phyloP scores from a whole-genome alignment of 1,140 invertebrate genomes.

The Cherax destructor region DNA sequence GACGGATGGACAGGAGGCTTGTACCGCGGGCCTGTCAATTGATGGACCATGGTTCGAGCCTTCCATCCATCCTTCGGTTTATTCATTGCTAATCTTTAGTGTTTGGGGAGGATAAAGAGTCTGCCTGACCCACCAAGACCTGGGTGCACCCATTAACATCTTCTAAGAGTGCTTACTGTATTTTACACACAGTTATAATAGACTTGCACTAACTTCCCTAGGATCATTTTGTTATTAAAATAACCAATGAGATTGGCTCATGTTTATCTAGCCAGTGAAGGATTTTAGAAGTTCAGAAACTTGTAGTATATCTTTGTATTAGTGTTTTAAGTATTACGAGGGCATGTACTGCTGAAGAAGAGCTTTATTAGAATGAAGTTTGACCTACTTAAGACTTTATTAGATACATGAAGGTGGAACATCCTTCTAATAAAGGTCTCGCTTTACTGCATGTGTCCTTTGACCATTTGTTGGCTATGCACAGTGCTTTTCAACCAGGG shows the following conservation, averaged over 20 bases:
- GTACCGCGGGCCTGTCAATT: no score
- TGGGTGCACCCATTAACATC: background rate
- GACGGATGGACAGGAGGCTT: no score
- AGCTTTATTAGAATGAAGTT: no score
- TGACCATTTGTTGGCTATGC: no score
- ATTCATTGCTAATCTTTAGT: background rate
- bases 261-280: conserved; percentile 6
- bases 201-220: background rate
- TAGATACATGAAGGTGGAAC: no score
- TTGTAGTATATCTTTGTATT: background rate
- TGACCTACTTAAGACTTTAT: no score
- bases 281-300: background rate
- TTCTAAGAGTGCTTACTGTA: background rate
- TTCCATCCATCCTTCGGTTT: no score
- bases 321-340: background rate
- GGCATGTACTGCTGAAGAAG: no score
- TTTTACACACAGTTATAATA: background rate
- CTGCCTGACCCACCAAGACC: background rate
- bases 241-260: background rate
- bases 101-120: background rate
- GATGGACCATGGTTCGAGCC: no score
- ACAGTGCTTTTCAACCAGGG: no score
- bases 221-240: background rate
- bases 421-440: no score
- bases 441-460: no score